These are phyloP conservation scores for Xerus inauris DNA, from an alignment of 2,113 vertebrate species.

Conservation along the genomic window DNA sequence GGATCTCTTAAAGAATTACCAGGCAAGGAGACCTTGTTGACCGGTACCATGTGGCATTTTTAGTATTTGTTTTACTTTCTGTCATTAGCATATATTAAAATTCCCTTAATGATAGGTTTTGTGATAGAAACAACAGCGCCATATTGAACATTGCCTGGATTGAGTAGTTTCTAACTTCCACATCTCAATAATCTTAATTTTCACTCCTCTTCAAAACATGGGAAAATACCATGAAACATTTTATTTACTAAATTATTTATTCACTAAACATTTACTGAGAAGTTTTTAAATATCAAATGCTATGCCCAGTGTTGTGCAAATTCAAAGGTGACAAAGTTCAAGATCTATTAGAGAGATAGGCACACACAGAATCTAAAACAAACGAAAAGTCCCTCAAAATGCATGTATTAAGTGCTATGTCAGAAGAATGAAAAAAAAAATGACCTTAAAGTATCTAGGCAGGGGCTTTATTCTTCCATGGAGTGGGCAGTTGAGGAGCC, in stretches of 20 bases:
- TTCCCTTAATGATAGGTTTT: background rate
- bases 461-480: background rate
- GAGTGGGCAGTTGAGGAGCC: background rate
- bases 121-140: background rate
- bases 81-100: background rate
- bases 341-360: background rate
- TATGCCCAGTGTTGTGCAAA: background rate
- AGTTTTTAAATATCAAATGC: background rate
- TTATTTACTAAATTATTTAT: background rate
- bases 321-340: background rate
- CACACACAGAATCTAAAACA: background rate
- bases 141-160: background rate
- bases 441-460: background rate
- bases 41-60: background rate
- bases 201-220: background rate
- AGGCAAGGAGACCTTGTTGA: background rate
- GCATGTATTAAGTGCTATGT: background rate
- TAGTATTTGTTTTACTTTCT: background rate
- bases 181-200: background rate
- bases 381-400: background rate
- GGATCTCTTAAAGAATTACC: background rate
- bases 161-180: background rate
- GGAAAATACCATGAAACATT: background rate
- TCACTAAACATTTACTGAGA: background rate
- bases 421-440: background rate